These are phyloP conservation scores for Tenodera sinensis DNA, from an alignment of 2,888 invertebrate species.

Conservation along the genomic window DNA sequence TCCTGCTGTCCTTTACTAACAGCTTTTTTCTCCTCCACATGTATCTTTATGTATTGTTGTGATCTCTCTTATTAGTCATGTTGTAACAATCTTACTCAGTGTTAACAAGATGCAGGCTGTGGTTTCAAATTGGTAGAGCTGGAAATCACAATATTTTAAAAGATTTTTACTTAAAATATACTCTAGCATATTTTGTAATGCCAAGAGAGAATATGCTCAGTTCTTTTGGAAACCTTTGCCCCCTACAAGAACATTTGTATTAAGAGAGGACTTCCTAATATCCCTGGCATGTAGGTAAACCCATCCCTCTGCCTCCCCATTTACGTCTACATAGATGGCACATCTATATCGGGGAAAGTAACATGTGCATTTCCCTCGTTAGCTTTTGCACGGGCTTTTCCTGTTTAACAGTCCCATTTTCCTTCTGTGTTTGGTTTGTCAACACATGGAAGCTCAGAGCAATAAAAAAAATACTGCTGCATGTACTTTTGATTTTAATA, in stretches of 20 bases:
- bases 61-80: not conserved
- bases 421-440: not conserved
- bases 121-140: slow-evolving; percentile 1
- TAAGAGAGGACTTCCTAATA: not conserved
- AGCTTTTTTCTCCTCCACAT: slow-evolving; percentile 9
- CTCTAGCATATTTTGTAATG: not conserved
- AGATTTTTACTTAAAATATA: not conserved
- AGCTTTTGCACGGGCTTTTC: not conserved
- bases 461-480: slow-evolving; percentile 29
- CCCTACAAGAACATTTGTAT: not conserved
- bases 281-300: not conserved
- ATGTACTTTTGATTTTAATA: slow-evolving; percentile 21
- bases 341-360: not conserved
- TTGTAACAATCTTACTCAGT: not conserved
- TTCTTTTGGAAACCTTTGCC: not conserved
- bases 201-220: not conserved
- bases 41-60: slow-evolving; percentile 7
- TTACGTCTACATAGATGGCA: not conserved
- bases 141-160: not conserved
- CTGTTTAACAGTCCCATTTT: no score
- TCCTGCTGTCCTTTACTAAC: not conserved
- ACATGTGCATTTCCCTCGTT: not conserved
- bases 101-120: not conserved
- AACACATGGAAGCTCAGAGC: slow-evolving; percentile 26
- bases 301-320: slow-evolving; percentile 15